These are phyloP conservation scores for Scleropages formosus DNA, from an alignment of 2,797 vertebrate species.

Conservation along the genomic window DNA sequence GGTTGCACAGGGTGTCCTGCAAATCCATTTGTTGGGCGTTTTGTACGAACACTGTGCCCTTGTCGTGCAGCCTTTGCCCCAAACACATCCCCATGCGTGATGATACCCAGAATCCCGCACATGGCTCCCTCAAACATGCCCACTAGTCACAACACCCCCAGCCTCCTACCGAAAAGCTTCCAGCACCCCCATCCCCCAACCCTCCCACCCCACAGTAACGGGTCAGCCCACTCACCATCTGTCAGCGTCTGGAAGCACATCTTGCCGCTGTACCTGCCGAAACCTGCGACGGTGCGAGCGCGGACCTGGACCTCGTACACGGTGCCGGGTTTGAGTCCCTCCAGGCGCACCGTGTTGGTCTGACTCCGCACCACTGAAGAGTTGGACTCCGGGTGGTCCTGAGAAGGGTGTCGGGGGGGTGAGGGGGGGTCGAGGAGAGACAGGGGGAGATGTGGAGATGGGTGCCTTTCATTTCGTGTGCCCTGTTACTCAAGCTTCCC, in stretches of 20 bases:
- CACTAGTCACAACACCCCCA: slow-evolving; percentile 49
- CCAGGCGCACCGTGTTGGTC: slow-evolving; percentile 79
- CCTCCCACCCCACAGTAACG: neutral
- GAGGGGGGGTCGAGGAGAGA: neutral
- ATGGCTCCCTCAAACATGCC: slow-evolving; percentile 43
- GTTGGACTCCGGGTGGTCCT: slow-evolving; percentile 84
- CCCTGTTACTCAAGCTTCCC: neutral
- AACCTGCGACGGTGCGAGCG: slow-evolving; percentile 84
- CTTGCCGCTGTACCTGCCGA: slow-evolving; percentile 88
- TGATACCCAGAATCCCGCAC: slow-evolving; percentile 31
- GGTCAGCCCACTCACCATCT: slow-evolving; percentile 73
- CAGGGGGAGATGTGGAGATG: neutral
- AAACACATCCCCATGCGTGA: slow-evolving; percentile 24
- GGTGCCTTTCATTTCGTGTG: neutral
- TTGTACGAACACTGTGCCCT: neutral
- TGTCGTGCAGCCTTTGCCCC: slow-evolving; percentile 6
- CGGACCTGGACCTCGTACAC: slow-evolving; percentile 90
- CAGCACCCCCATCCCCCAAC: neutral
- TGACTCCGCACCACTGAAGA: slow-evolving; percentile 83
- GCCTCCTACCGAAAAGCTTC: slow-evolving; percentile 36
- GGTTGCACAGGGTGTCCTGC: neutral
- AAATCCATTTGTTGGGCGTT: slow-evolving; percentile 14
- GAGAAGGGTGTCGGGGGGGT: neutral
- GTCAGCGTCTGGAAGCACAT: slow-evolving; percentile 96
- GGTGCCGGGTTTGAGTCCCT: slow-evolving; percentile 81